Evolutionary conservation across 2,888 invertebrate species (phyloP), one percentile per base, ranked within the genome.

Genomic region (Polyommatus iphigenia): DNA sequence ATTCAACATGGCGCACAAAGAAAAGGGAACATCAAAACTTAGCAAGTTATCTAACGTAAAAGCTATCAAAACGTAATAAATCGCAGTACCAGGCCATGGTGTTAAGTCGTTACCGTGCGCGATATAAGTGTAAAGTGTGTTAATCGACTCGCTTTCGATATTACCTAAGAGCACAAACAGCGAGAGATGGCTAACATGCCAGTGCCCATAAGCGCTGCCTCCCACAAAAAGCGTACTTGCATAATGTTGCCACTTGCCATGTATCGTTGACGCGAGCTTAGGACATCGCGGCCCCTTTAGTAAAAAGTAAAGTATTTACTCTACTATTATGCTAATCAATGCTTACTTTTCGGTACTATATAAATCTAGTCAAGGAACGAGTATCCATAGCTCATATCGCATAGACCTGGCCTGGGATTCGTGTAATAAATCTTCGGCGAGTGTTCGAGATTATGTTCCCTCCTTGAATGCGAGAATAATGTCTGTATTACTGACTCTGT

Each of bases 91-190:
- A 32, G 32, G 32, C 32, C 20, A 72, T 72, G 72, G 72, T 72
- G 72, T 46, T 71, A 72, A 72, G 46, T 72, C 72, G 72, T 72
- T 72, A 46, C 72, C 46, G 46, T 73, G n/a, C 46, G 76, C 77
- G 46, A 71, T 76, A 71, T 54, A 78, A 77, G 77, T 79, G 75
- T 79, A 77, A 78, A 77, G 77, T 79, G 75, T 79, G 79, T 77
- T 77, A 76, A 79, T 79, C 77, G 62, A 59, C 76, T 79, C 75
- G 71, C 75, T 75, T 75, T 75, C 75, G 75, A 54, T 75, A 75
- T 75, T 75, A 29, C 75, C 75, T 54, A 75, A 75, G 75, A 75
- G 75, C 50, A 75, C 46, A 73, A 50, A 50, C 20, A 24, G 8
- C 13, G 24, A 75, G 73, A 46, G 15, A 75, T 73, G 73, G 73